phyloP scores from a whole-genome alignment of 2,888 invertebrate genomes.

The Drosophila rubida region DNA sequence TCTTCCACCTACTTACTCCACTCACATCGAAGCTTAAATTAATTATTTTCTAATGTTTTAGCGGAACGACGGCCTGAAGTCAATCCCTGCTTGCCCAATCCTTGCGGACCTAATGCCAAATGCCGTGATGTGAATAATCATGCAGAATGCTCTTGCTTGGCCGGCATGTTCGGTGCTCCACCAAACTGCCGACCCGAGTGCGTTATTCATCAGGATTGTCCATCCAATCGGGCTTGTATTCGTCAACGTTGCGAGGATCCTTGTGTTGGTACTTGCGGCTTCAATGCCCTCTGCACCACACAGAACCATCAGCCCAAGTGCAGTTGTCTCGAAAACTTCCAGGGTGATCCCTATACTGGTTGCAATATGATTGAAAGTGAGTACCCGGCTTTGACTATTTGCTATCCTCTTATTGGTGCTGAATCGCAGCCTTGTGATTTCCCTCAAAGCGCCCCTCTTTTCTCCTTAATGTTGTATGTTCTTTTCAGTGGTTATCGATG shows the following conservation, averaged over 20 bases:
- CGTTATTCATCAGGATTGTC: slow-evolving; percentile 90
- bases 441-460: slow-evolving; percentile 10
- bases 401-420: slow-evolving; percentile 17
- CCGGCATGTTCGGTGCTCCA: slow-evolving; percentile 91
- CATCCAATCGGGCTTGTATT: slow-evolving; percentile 89
- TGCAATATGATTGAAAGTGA: slow-evolving; percentile 88
- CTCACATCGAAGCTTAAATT: not conserved
- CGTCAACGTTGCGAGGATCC: slow-evolving; percentile 90
- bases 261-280: slow-evolving; percentile 91
- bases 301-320: slow-evolving; percentile 91
- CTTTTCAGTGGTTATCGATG: slow-evolving; percentile 69
- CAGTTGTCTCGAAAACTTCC: slow-evolving; percentile 89
- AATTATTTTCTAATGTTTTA: slow-evolving; percentile 70
- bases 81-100: slow-evolving; percentile 89
- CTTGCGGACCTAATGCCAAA: slow-evolving; percentile 91
- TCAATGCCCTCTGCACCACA: slow-evolving; percentile 89
- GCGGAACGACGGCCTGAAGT: slow-evolving; percentile 85
- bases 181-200: slow-evolving; percentile 92
- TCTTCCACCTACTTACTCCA: too few species aligned
- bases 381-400: slow-evolving; percentile 74
- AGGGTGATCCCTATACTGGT: slow-evolving; percentile 92
- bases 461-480: slow-evolving; percentile 72
- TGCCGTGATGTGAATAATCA: slow-evolving; percentile 89
- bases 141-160: slow-evolving; percentile 91
- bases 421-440: slow-evolving; percentile 13